Evolutionary conservation across 2,888 invertebrate species (phyloP).

Genomic region (Tanaodytes sp.): DNA sequence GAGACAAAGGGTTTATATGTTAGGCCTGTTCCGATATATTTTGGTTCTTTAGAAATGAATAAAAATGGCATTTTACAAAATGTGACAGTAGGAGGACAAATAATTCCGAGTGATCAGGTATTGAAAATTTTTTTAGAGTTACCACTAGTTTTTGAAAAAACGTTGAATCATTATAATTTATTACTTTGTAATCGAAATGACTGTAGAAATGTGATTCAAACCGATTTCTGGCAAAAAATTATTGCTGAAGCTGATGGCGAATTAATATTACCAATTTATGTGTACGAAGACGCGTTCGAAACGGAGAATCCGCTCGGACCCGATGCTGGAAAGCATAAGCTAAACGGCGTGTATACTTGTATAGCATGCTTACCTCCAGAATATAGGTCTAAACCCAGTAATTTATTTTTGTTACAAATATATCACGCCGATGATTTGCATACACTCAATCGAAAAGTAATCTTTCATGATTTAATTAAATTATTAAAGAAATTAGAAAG

Average conservation of each 20-base stretch:
- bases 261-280: conserved; percentile 31
- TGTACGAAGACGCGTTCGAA: conserved; percentile 49
- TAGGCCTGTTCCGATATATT: too few species aligned
- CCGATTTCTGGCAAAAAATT: conserved; percentile 15
- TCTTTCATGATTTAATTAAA: conserved; percentile 24
- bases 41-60: too few species aligned
- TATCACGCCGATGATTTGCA: conserved; percentile 6
- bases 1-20: too few species aligned
- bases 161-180: conserved; percentile 10
- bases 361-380: conserved; percentile 40
- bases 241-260: conserved; percentile 7
- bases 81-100: too few species aligned
- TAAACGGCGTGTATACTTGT: conserved; percentile 35
- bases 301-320: conserved; percentile 45
- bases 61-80: too few species aligned
- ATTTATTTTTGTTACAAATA: conserved; percentile 34
- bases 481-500: conserved; percentile 19
- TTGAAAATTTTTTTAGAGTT: conserved; percentile 31
- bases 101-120: conserved; percentile 13
- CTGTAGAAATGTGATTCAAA: conserved; percentile 16
- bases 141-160: conserved; percentile 27
- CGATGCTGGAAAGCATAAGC: conserved; percentile 40
- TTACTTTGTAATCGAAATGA: background rate
- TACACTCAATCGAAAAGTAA: conserved; percentile 10
- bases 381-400: conserved; percentile 20